phyloP scores from a whole-genome alignment of 2,113 vertebrate species.

The crab-eating macaque (Macaca fascicularis) region DNA sequence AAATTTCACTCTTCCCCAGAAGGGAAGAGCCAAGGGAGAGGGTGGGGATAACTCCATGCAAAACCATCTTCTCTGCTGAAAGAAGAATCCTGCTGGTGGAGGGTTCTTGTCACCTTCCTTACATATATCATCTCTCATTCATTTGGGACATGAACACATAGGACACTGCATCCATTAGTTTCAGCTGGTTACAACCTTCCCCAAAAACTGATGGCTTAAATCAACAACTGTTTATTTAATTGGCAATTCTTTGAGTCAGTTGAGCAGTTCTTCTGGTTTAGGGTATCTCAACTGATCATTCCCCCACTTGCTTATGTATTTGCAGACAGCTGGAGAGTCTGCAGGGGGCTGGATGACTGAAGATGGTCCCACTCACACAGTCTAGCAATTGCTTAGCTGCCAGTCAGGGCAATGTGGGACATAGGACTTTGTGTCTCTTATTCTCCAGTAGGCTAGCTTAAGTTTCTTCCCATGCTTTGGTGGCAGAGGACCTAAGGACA shows the following conservation, averaged over 20 bases:
- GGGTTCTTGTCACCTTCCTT: background rate
- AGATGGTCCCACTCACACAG: background rate
- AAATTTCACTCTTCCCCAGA: background rate
- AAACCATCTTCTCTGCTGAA: background rate
- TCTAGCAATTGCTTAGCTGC: background rate
- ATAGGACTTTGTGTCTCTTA: background rate
- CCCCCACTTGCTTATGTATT: background rate
- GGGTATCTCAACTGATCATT: background rate
- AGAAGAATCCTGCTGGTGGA: background rate
- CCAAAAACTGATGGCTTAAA: background rate
- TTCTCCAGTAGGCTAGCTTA: background rate
- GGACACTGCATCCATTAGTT: background rate
- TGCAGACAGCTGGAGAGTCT: background rate
- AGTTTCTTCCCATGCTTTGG: background rate
- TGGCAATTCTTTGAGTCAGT: background rate
- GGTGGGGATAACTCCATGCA: background rate
- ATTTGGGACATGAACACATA: background rate
- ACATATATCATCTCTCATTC: background rate
- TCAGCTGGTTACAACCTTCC: constrained; percentile 6
- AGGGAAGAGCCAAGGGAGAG: background rate
- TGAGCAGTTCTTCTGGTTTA: background rate
- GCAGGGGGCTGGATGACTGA: background rate
- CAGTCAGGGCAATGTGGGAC: background rate
- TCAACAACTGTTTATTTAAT: background rate
- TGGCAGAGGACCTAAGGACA: background rate